Conservation (phyloP, 2,113 vertebrate genomes). For the Gymnogyps californianus region DNA sequence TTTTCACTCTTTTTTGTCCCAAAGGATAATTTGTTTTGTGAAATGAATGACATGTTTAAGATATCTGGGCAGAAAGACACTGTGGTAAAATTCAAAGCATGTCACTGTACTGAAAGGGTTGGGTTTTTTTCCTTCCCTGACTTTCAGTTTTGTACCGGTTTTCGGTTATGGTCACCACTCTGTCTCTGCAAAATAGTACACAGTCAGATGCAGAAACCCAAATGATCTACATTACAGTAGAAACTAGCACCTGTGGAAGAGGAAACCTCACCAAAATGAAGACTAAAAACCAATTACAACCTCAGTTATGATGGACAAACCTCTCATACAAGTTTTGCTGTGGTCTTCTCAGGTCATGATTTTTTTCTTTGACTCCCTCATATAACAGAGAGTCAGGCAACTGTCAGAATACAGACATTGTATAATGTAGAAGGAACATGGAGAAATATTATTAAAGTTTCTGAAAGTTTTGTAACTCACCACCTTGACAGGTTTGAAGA, state of each 20-base stretch:
- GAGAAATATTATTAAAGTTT: not conserved
- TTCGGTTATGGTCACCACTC: not conserved
- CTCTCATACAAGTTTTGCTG: not conserved
- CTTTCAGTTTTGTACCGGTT: not conserved
- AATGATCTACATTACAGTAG: not conserved
- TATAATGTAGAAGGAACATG: not conserved
- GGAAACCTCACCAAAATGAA: not conserved
- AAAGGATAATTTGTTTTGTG: not conserved
- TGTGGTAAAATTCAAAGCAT: not conserved
- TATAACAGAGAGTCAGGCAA: rapidly evolving
- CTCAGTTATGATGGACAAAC: not conserved
- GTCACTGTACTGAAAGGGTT: not conserved
- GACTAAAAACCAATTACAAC: not conserved
- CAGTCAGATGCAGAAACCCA: not conserved
- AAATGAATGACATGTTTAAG: not conserved
- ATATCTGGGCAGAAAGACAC: not conserved
- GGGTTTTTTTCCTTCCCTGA: rapidly evolving
- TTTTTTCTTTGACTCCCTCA: not conserved
- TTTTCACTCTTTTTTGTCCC: not conserved
- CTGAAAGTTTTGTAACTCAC: not conserved
- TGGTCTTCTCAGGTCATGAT: not conserved
- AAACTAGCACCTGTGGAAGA: not conserved
- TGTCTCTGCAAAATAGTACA: not conserved
- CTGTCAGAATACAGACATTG: not conserved
- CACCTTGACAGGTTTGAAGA: not conserved